These are phyloP conservation scores for Podargus strigoides DNA, from an alignment of 2,797 vertebrate genomes.

Conservation along the genomic window DNA sequence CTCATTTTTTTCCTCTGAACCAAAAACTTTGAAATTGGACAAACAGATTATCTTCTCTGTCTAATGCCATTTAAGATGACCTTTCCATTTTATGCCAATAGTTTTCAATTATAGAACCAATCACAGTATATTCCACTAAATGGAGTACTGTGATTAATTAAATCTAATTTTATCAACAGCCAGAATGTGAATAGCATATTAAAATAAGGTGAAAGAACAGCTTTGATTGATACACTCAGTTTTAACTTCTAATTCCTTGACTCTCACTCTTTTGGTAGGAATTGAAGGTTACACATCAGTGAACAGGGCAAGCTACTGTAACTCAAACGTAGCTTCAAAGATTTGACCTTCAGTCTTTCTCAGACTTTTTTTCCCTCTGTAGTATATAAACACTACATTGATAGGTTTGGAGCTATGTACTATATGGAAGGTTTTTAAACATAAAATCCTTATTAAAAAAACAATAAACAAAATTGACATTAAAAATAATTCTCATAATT, in stretches of 20 bases:
- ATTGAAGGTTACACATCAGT: not conserved
- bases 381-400: not conserved
- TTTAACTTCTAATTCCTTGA: not conserved
- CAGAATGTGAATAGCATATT: not conserved
- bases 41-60: not conserved
- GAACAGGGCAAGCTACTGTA: slow-evolving; percentile 3
- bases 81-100: slow-evolving; percentile 39
- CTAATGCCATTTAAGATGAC: slow-evolving; percentile 1
- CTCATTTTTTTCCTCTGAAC: not conserved
- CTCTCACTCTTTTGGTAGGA: slow-evolving; percentile 5
- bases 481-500: not conserved
- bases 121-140: slow-evolving; percentile 32
- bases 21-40: not conserved
- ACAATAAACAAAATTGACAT: not conserved
- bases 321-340: not conserved
- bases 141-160: slow-evolving; percentile 13
- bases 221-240: slow-evolving; percentile 19
- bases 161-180: slow-evolving; percentile 50
- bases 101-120: slow-evolving; percentile 43
- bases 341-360: not conserved
- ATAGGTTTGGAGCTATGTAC: not conserved
- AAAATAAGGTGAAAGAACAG: slow-evolving; percentile 27
- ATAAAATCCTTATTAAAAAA: not conserved
- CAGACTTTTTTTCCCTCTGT: not conserved
- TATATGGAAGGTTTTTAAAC: not conserved